Evolutionary conservation across 2,797 vertebrate genomes (phyloP), one percentile per base, ranked within the genome.

Genomic region (Tiaroga cobitis): DNA sequence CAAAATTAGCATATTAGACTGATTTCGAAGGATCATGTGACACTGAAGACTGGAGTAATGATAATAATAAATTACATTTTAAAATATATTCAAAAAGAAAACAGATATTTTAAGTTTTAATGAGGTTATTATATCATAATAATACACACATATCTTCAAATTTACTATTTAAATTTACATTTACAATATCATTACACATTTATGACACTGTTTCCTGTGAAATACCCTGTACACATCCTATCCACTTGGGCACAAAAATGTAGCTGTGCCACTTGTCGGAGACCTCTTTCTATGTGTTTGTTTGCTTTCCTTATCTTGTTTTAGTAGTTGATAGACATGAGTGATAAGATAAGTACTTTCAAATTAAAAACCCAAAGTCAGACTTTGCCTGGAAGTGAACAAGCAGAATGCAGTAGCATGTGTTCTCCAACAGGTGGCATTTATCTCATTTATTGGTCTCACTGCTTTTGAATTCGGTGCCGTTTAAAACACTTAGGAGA

Each of bases 381-480:
- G 29, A 81, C 18, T n/a, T 49, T 19, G 29, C 18, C 51, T 74
- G 0, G 4, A 74, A 10, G 11, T 21, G 1, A 63, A 74, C 3
- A 16, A 51, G 16, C 16, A 26, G 18, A 24, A 19, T 65, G 73
- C 13, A 83, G 15, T 83, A 67, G n/a, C 72, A 16, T 54, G 24
- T 16, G 10, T 76, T 16, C 4, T 39, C 59, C 73, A 68, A 67
- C 15, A 83, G 82, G 73, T 83, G 82, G 73, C 82, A 29, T 76
- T 16, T 54, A 65, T 67, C 16, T 9, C 3, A 39, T 46, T 67
- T 37, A 39, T 8, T 49, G 32, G n/a, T 18, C 3, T 39, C 43
- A 7, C 9, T 76, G 15, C 21, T 39, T 5, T 51, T 76, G 56
- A 21, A 34, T 63, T n/a, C 0, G 5, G 10, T 32, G 34, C 26